These are phyloP conservation scores for Diabrotica virgifera DNA, from an alignment of 1,140 invertebrate genomes.

Conservation along the genomic window DNA sequence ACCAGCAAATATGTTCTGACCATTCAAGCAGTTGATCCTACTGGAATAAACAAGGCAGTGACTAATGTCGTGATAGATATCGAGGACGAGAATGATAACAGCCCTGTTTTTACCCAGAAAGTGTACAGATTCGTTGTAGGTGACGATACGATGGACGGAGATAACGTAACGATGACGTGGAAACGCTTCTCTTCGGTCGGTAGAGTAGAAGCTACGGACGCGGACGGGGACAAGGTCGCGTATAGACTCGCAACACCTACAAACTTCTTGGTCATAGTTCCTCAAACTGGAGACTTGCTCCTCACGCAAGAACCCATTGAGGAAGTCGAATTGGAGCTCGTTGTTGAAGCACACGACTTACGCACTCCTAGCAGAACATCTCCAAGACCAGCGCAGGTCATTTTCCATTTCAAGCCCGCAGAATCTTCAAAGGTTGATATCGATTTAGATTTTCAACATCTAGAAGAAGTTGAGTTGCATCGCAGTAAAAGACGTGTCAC, in stretches of 20 bases:
- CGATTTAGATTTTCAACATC: slow-evolving; percentile 55
- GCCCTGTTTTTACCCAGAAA: slow-evolving; percentile 73
- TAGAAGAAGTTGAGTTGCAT: slow-evolving; percentile 53
- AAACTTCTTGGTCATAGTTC: slow-evolving; percentile 80
- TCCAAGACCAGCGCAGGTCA: slow-evolving; percentile 66
- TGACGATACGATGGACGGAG: slow-evolving; percentile 53
- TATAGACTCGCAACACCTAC: slow-evolving; percentile 77
- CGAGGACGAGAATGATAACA: slow-evolving; percentile 87
- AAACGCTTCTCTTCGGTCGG: slow-evolving; percentile 77
- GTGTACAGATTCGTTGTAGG: slow-evolving; percentile 75
- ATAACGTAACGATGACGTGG: slow-evolving; percentile 58
- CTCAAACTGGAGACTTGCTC: slow-evolving; percentile 86
- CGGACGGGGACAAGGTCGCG: slow-evolving; percentile 81
- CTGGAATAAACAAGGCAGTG: slow-evolving; percentile 69
- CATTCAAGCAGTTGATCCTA: slow-evolving; percentile 71
- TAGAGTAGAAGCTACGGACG: slow-evolving; percentile 76
- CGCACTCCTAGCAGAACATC: slow-evolving; percentile 67
- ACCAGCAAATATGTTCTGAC: slow-evolving; percentile 67
- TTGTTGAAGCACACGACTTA: slow-evolving; percentile 79
- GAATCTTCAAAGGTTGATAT: slow-evolving; percentile 50
- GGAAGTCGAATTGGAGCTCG: slow-evolving; percentile 63
- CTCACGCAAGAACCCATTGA: slow-evolving; percentile 70
- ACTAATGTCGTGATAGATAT: slow-evolving; percentile 72
- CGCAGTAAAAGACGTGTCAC: slow-evolving; percentile 79
- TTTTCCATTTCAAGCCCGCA: slow-evolving; percentile 70